These are phyloP conservation scores for Mycteria americana DNA, from an alignment of 2,797 vertebrate genomes.

Conservation along the genomic window DNA sequence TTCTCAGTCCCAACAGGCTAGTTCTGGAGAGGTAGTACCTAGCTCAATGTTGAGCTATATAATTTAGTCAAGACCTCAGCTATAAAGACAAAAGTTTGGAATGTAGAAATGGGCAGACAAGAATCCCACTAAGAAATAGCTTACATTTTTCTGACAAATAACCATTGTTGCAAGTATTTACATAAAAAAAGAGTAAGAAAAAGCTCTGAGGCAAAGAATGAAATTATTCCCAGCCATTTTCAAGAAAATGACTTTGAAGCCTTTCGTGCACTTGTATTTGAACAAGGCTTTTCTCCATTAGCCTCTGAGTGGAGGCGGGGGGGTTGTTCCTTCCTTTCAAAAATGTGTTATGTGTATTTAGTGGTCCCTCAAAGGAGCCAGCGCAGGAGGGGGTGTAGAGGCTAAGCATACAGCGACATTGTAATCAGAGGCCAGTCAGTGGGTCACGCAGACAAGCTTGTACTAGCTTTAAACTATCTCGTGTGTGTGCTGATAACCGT, in stretches of 20 bases:
- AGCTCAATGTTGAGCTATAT: neutral
- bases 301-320: neutral
- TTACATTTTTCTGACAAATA: slow-evolving; percentile 52
- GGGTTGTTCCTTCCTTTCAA: neutral
- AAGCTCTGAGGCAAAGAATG: neutral
- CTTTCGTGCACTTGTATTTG: slow-evolving; percentile 12
- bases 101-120: slow-evolving; percentile 30
- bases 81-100: slow-evolving; percentile 38
- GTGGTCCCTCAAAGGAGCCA: neutral
- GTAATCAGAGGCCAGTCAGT: neutral
- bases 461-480: neutral
- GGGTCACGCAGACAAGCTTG: rapidly evolving
- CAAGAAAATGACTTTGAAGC: neutral
- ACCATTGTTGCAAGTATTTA: slow-evolving; percentile 42
- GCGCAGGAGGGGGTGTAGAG: neutral
- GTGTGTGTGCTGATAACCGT: neutral
- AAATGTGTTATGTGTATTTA: neutral
- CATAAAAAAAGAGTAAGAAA: neutral
- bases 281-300: slow-evolving; percentile 13
- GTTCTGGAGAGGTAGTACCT: slow-evolving; percentile 15
- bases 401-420: neutral
- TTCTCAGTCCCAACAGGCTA: slow-evolving; percentile 22
- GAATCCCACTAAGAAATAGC: slow-evolving; percentile 33
- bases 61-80: slow-evolving; percentile 36
- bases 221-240: slow-evolving; percentile 3